Evolutionary conservation across 1,140 invertebrate species (phyloP), one percentile per base, ranked within the genome.

Genomic region (Diplogasteroides magnus): DNA sequence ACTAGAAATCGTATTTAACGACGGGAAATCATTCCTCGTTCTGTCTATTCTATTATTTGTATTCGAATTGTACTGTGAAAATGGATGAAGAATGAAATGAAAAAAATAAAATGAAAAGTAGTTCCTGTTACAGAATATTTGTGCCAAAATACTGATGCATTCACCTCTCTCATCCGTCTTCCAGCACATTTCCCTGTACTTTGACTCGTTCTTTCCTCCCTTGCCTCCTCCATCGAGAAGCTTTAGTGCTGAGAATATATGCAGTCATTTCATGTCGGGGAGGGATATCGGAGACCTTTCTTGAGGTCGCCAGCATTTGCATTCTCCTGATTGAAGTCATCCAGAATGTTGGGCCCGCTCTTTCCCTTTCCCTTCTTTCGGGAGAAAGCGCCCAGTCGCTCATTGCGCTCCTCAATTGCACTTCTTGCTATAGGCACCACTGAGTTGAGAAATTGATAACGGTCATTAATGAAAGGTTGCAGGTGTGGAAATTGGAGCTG

Each of bases 151-250:
- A 48, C 37, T 19, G 19, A 14, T 31, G 15, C 27, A 15, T 27
- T 28, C 68, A 78, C 78, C 78, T 72, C 93, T 87, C 82, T 96
- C 88, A 83, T 91, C 90, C 27, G 97, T 81, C 83, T 91, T 90
- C 94, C 94, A 98, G 82, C 93, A 96, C n/a, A 93, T 89, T 72
- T 91, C 89, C 69, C 92, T 87, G 82, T 91, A 93, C 68, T 88
- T 89, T 55, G 77, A 73, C 63, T 83, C 84, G 78, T 73, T 74
- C 70, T 76, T 73, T 74, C 84, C 71, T 85, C 86, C 83, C 88
- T 88, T 88, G 76, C 25, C 68, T 2, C 79, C 79, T 67, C 70
- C 81, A 72, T 80, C 69, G 1, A 80, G 37, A 55, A 83, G 59
- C 76, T 77, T 82, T 62, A 80, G 32, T 3, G 76, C 82, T 80